phyloP scores from a whole-genome alignment of 1,140 invertebrate species.

The Ips typographus region DNA sequence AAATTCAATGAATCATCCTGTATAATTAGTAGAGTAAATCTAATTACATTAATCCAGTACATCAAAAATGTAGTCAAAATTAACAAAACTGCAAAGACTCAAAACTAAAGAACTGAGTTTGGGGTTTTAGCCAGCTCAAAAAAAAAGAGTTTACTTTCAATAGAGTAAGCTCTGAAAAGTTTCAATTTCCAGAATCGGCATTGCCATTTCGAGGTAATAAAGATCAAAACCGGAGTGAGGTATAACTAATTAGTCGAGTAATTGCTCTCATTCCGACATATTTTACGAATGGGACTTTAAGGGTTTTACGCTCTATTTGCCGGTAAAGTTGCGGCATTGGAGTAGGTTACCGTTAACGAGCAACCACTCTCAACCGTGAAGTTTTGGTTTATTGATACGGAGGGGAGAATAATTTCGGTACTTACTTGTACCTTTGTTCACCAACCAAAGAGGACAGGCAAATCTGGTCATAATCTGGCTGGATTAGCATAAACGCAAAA shows the following conservation, averaged over 20 bases:
- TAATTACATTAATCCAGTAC: too few species aligned
- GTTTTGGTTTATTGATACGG: not conserved
- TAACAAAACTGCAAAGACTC: too few species aligned
- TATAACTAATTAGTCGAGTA: constrained; percentile 15
- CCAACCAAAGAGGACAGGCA: not conserved
- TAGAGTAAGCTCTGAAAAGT: constrained; percentile 1
- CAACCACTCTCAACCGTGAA: not conserved
- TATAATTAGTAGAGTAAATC: too few species aligned
- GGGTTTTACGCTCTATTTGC: constrained; percentile 6
- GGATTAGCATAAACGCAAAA: not conserved
- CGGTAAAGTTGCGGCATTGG: constrained; percentile 3
- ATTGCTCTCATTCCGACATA: constrained; percentile 16
- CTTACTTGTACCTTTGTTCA: too few species aligned
- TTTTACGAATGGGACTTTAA: constrained; percentile 15
- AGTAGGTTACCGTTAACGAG: constrained; percentile 6
- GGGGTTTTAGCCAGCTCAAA: too few species aligned
- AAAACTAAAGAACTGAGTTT: too few species aligned
- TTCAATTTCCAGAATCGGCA: constrained; percentile 12
- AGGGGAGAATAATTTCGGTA: too few species aligned
- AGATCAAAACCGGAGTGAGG: constrained; percentile 1
- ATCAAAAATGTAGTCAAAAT: too few species aligned
- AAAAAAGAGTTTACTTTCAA: not conserved
- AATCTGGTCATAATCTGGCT: constrained; percentile 1
- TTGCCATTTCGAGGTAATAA: constrained; percentile 11
- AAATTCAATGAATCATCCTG: too few species aligned